Conservation (phyloP, 2,113 vertebrate species). For the Elaphurus davidianus region DNA sequence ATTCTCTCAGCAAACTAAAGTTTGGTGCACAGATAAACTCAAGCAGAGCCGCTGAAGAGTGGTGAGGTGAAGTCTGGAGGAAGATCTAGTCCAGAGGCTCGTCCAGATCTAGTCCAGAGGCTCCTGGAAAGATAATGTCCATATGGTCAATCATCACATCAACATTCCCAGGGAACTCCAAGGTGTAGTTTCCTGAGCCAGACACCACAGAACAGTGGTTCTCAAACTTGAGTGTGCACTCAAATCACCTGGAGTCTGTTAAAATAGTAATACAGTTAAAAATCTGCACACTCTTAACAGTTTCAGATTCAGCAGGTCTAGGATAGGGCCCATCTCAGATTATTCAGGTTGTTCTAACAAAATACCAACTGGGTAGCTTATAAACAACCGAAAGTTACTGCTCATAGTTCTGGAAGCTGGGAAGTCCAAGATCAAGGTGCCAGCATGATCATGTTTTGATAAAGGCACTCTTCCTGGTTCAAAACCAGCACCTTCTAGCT, state of each 20-base stretch:
- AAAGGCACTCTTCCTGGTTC: neutral
- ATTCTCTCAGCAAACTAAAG: neutral
- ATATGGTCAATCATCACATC: neutral
- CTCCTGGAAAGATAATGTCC: neutral
- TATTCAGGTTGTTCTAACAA: neutral
- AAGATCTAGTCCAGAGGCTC: neutral
- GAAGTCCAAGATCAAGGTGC: neutral
- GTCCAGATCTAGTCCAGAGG: neutral
- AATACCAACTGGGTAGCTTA: neutral
- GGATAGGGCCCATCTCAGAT: neutral
- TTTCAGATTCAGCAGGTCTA: neutral
- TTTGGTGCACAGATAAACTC: neutral
- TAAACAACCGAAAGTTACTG: neutral
- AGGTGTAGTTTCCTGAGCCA: neutral
- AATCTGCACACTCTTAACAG: neutral
- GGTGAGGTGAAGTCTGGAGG: neutral
- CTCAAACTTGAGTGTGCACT: neutral
- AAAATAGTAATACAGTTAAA: neutral
- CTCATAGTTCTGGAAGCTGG: neutral
- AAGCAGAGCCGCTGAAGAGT: neutral
- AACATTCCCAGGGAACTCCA: neutral
- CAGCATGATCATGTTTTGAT: neutral
- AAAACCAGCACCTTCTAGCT: neutral
- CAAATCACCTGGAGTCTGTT: neutral
- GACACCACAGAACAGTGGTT: neutral